Conservation (phyloP, 2,888 invertebrate species). For the Lasioglossum malachurum region DNA sequence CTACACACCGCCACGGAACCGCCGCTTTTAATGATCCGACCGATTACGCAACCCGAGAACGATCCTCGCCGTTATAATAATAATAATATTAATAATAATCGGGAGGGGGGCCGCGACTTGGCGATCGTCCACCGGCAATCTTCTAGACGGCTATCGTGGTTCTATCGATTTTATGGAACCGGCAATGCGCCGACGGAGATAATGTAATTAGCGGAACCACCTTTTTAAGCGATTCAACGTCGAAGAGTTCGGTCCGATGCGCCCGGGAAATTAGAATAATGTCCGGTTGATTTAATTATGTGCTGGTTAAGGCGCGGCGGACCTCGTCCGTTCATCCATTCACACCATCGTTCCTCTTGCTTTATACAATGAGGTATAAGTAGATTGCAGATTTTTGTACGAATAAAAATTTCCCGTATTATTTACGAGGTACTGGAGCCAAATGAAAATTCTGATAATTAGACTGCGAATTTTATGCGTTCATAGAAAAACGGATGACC, state of each 20-base stretch:
- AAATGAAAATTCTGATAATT: background rate
- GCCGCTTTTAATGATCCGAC: slow-evolving; percentile 41
- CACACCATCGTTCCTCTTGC: background rate
- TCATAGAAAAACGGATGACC: background rate
- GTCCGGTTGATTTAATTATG: background rate
- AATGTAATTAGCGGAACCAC: background rate
- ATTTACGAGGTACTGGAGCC: background rate
- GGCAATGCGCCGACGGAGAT: background rate
- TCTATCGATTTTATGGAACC: background rate
- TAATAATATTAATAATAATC: slow-evolving; percentile 56
- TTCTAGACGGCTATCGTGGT: background rate
- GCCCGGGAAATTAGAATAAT: slow-evolving; percentile 1
- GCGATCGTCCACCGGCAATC: slow-evolving; percentile 57
- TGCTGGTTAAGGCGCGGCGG: background rate
- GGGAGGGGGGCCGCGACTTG: slow-evolving; percentile 38
- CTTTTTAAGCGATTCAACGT: background rate
- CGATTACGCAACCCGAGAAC: slow-evolving; percentile 36
- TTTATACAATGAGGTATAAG: background rate
- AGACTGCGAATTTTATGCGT: background rate
- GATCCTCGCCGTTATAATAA: slow-evolving; percentile 57
- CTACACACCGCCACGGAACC: slow-evolving; percentile 21
- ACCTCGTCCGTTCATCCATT: background rate
- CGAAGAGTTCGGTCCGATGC: background rate
- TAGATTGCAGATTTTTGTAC: background rate
- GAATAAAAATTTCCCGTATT: too few relatives aligned